Evolutionary conservation across 2,797 vertebrate genomes (phyloP).

Genomic region (Melanotaenia maccullochi): DNA sequence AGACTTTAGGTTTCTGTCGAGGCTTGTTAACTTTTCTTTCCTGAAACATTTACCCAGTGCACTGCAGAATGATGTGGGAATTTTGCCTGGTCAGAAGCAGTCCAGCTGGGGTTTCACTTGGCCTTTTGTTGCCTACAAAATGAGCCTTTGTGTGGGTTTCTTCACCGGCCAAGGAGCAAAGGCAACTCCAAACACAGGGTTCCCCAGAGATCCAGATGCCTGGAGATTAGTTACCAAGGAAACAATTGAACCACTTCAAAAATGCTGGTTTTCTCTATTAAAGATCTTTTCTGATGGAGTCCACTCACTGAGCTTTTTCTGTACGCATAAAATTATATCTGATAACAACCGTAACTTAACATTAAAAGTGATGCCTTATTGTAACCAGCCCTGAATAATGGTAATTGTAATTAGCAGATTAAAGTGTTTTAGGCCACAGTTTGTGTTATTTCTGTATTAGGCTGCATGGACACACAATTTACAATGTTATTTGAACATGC

Average conservation of each 20-base stretch:
- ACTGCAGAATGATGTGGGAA: slow-evolving; percentile 81
- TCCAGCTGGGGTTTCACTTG: slow-evolving; percentile 85
- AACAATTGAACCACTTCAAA: slow-evolving; percentile 78
- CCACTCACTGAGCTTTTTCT: slow-evolving; percentile 21
- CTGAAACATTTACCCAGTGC: slow-evolving; percentile 43
- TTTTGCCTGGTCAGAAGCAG: slow-evolving; percentile 64
- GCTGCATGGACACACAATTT: background rate
- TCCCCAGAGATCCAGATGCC: slow-evolving; percentile 84
- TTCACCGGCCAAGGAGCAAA: slow-evolving; percentile 78
- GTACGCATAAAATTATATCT: slow-evolving; percentile 23
- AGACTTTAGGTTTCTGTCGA: slow-evolving; percentile 12
- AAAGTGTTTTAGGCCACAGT: background rate
- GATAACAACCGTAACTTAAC: background rate
- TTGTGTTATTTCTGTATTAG: background rate
- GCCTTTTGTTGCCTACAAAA: slow-evolving; percentile 86
- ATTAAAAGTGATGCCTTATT: background rate
- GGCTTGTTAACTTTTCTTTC: slow-evolving; percentile 24
- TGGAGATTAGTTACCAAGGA: slow-evolving; percentile 87
- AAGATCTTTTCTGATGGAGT: slow-evolving; percentile 54
- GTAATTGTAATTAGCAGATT: background rate
- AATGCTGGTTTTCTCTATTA: slow-evolving; percentile 68
- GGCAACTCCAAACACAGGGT: slow-evolving; percentile 78
- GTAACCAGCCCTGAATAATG: background rate
- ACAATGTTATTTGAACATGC: background rate
- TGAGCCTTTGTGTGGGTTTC: slow-evolving; percentile 84